Percentiles rank a stretch among this genome's conserved stretches.
These are phyloP conservation scores for Plotosus lineatus DNA, from an alignment of 2,113 vertebrate genomes.

Conservation along the genomic window DNA sequence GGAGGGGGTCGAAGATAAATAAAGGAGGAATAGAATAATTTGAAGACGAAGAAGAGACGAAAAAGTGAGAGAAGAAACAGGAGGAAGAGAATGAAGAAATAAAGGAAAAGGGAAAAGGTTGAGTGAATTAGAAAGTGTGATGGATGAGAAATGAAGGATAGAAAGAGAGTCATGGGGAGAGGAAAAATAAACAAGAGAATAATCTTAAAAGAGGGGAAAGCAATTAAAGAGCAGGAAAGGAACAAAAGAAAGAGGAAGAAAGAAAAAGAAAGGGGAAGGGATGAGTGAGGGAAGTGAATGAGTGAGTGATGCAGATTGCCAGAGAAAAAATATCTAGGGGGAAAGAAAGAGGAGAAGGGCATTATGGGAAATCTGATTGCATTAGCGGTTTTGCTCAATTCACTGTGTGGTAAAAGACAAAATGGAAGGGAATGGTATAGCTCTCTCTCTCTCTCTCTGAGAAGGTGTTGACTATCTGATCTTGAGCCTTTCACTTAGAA, in stretches of 20 bases:
- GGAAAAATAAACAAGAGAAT: not conserved
- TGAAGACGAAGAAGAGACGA: no score
- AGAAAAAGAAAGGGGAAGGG: not conserved
- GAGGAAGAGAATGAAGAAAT: not conserved
- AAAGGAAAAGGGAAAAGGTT: not conserved
- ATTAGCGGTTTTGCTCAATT: slow-evolving; percentile 33
- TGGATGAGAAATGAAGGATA: not conserved
- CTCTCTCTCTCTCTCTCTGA: not conserved
- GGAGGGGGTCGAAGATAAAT: not conserved
- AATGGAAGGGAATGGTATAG: not conserved
- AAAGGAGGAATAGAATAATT: no score
- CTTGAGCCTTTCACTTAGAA: slow-evolving; percentile 6
- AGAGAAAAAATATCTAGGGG: not conserved
- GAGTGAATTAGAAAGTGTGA: not conserved
- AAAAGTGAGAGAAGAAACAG: not conserved
- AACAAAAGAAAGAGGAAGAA: not conserved
- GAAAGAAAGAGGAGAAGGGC: not conserved
- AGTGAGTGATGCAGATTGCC: not conserved
- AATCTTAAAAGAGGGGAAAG: not conserved
- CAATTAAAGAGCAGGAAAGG: not conserved
- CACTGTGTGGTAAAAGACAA: slow-evolving; percentile 39
- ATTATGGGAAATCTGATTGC: slow-evolving; percentile 18
- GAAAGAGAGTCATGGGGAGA: not conserved
- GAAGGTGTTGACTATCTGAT: slow-evolving; percentile 22
- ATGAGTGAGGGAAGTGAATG: not conserved